Evolutionary conservation across 2,888 invertebrate genomes (phyloP).

Genomic region (Diogma glabrata): DNA sequence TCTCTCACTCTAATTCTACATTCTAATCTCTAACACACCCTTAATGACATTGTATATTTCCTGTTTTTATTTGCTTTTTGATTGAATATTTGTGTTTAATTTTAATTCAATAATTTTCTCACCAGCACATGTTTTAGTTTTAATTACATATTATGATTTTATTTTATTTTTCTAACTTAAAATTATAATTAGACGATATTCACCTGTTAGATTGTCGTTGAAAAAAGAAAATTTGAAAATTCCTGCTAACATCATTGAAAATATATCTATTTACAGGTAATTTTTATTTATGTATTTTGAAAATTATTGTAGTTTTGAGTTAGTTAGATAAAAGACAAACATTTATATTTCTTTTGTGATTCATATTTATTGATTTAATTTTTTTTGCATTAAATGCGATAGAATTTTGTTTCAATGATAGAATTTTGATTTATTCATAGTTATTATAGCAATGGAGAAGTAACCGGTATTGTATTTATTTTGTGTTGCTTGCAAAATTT

Average conservation of each 20-base stretch:
- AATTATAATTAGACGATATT: constrained; percentile 57
- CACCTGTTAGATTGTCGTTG: constrained; percentile 70
- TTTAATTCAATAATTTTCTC: constrained; percentile 19
- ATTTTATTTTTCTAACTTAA: constrained; percentile 16
- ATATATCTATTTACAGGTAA: constrained; percentile 62
- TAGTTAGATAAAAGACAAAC: too few relatives aligned
- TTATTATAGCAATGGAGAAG: too few relatives aligned
- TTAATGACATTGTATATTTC: constrained; percentile 5
- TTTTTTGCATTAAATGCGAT: too few relatives aligned
- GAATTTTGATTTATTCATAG: too few relatives aligned
- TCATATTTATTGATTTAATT: background rate
- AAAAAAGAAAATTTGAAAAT: constrained; percentile 65
- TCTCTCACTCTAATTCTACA: constrained; percentile 12
- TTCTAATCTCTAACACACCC: constrained; percentile 9
- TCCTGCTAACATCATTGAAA: constrained; percentile 66
- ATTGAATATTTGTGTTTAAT: constrained; percentile 17
- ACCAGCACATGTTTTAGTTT: constrained; percentile 6
- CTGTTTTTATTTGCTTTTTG: constrained; percentile 18
- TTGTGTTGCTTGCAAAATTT: too few relatives aligned
- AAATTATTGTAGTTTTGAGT: background rate
- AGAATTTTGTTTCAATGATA: too few relatives aligned
- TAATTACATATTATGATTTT: constrained; percentile 13
- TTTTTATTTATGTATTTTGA: constrained; percentile 9
- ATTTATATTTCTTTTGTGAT: too few relatives aligned
- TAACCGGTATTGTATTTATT: too few relatives aligned